Base-by-base conservation (phyloP, 1,140 invertebrate species). In the Papilio polyxenes region DNA sequence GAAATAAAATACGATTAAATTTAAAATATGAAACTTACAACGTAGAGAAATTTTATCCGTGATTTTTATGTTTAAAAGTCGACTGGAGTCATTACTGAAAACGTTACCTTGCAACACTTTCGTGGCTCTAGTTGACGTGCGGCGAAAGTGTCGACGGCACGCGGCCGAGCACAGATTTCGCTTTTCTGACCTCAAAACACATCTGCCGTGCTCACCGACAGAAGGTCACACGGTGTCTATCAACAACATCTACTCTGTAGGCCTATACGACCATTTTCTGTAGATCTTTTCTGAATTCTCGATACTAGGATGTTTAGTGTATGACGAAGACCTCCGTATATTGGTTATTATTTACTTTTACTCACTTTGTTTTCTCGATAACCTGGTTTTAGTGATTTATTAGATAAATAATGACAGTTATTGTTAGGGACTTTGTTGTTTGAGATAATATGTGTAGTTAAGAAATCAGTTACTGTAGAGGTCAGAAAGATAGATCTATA, bases 71-170 rank as follows among this genome's bases (percentile, higher is more conserved):
- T 62, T 23, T 62, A n/a, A 65, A 65, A 31, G 62, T 65, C 10
- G 20, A 37, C 56, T n/a, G 56, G n/a, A 72, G 31, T 40, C 65
- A 72, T 72, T 72, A 72, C 65, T 72, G 37, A 72, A 72, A 72
- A 72, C 31, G 65, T 72, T 72, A 53, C 75, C 75, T 82, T 77
- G 56, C 79, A 76, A 76, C 78, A 83, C 76, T 75, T 65, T 72
- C 56, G 37, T 59, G 31, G 20, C 37, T 15, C 13, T 15, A 65
- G 78, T 65, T 69, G 78, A 80, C 78, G 59, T n/a, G 59, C 83
- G 74, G 85, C 78, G 85, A 86, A 86, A 86, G 85, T 86, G 85
- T 81, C 74, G 81, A 69, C 81, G 83, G 82, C 85, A 82, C 81
- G 80, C 78, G 82, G 76, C 69, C 81, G 83, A 76, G 69, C 37